A percentile compares a stretch with the other conserved stretches of the same genome.
Evolutionary conservation across 92 coral and sea anemone genomes (phyloP).

Genomic region (Actinernus sp.): DNA sequence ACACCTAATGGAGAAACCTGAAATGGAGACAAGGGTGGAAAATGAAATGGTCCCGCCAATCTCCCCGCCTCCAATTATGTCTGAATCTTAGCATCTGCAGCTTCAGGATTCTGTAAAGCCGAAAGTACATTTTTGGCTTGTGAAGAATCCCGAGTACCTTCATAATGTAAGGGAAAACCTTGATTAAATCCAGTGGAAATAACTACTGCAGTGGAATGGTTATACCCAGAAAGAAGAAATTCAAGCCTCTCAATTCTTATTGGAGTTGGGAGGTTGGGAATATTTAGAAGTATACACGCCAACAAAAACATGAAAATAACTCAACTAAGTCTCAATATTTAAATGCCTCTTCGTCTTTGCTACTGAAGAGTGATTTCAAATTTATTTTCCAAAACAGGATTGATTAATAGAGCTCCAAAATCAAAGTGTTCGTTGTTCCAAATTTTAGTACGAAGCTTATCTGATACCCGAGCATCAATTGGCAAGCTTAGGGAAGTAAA

Average conservation of each 20-base stretch:
- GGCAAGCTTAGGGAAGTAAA: too few species aligned
- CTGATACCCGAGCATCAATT: too few species aligned
- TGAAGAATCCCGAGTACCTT: constrained; percentile 11
- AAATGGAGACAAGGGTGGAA: constrained; percentile 31
- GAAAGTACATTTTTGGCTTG: constrained; percentile 35
- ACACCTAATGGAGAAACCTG: too few species aligned
- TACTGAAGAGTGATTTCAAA: too few species aligned
- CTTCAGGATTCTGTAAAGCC: constrained; percentile 33
- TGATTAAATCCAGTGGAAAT: constrained; percentile 21
- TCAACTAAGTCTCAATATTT: constrained; percentile 3
- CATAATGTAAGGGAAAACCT: constrained; percentile 32
- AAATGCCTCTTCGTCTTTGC: constrained; percentile 3
- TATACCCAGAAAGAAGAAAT: too few species aligned
- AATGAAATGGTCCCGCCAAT: constrained; percentile 37
- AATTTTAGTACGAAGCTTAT: too few species aligned
- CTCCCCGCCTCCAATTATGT: too few species aligned
- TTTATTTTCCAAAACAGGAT: too few species aligned
- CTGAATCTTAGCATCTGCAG: constrained; percentile 30
- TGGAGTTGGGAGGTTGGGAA: constrained; percentile 1
- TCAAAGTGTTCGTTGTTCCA: too few species aligned
- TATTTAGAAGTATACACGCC: constrained; percentile 14
- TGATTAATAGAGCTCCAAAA: too few species aligned
- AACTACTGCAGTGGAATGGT: neutral
- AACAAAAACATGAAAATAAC: constrained; percentile 18
- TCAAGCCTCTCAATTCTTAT: too few species aligned